Base-by-base conservation (phyloP, 2,888 invertebrate species). In the Thereva nobilitata region DNA sequence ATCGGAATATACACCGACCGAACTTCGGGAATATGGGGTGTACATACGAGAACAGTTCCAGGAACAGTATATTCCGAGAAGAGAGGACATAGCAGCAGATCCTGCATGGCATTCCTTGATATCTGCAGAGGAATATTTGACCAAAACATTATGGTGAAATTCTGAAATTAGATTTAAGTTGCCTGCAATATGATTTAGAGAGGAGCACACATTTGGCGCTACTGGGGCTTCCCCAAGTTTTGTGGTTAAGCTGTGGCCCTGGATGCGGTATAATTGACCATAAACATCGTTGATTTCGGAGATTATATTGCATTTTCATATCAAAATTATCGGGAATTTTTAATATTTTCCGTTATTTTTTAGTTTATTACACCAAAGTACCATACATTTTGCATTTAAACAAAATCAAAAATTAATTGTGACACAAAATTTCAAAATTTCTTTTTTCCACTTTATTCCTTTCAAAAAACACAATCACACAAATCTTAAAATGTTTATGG, bases 61-160 rank as follows among this genome's bases (percentile, higher is more conserved):
- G 23, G 23, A 23, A 23, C n/a, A n/a, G n/a, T 23, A 23, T 23
- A 23, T 1, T 2, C 23, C 23, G 23, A 23, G 23, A 23, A 23
- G 23, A 23, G 23, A 23, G 23, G 23, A 23, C 23, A 23, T 1
- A 23, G 23, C 23, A 2, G 2, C 49, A 49, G 34, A 10, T 12
- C n/a, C 45, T 45, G 45, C 45, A 57, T n/a, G 23, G 12, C 47
- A 9, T 41, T 37, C n/a, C 57, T 9, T 3, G 23, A 12, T 47
- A 47, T 37, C 57, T 59, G 57, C 57, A 59, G 57, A 9, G 50
- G 50, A 49, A 49, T 61, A 49, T 50, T 50, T 61, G 61, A 61
- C 23, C 61, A 34, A 61, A 59, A 50, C 61, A 50, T 61, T 61
- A 61, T 50, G 61, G 50, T 50, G 23, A 61, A 61, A 61, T 61